Evolutionary conservation across 2,888 invertebrate species (phyloP), one percentile per base, ranked within the genome.

Genomic region (Leuctra nigra): DNA sequence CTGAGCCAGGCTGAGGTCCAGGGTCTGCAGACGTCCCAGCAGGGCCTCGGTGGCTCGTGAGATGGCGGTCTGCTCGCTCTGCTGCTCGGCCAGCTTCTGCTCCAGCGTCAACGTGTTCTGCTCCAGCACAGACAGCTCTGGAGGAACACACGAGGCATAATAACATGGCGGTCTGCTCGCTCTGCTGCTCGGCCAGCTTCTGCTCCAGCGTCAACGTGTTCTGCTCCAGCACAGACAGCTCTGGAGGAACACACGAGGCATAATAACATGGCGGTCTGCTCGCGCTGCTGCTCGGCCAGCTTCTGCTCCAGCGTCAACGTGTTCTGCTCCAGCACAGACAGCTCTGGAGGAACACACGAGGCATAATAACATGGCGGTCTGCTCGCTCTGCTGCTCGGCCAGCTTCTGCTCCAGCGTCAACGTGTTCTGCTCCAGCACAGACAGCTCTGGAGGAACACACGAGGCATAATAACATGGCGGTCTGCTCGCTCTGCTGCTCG

Each of bases 41-140:
- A 83, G 71, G 18, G 75, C 73, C 36, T 80, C 78, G 60, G 89
- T 77, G 7, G 75, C 75, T 3, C 83, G 77, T n/a, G n/a, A n/a
- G n/a, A n/a, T n/a, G n/a, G n/a, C n/a, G n/a, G n/a, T n/a, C n/a
- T n/a, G n/a, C n/a, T n/a, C n/a, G n/a, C n/a, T n/a, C n/a, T n/a
- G n/a, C n/a, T n/a, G n/a, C n/a, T n/a, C n/a, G 18, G 83, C 82
- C 3, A 84, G 70, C 47, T 86, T 83, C 56, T 78, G 77, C 60
- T 83, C 82, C 24, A 87, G 75, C 65, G 84, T 84, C 64, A 85
- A 71, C 52, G 83, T 82, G 66, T 88, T 90, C 64, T 90, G 86
- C 44, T 86, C 84, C 69, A 89, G 80, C 55, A 91, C 73, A 63
- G 75, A 68, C 53, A 76, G 73, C 66, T 81, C 75, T 73, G 63